Conservation (phyloP, 2,113 vertebrate genomes). For the Cyanoramphus novaezelandiae region DNA sequence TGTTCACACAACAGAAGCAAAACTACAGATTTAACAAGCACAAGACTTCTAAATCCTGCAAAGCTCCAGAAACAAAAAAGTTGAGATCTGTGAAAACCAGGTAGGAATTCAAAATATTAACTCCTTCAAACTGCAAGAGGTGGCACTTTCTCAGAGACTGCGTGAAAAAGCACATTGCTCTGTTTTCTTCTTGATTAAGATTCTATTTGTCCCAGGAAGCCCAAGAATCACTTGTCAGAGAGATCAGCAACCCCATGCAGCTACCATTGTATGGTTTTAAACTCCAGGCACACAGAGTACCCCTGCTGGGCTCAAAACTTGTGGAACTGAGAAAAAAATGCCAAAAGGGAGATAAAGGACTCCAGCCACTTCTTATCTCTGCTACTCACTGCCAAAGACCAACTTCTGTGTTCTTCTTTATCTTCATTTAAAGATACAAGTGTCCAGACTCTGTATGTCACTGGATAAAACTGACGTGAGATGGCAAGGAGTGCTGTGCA, state of each 20-base stretch:
- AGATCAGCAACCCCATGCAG: not conserved
- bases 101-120: not conserved
- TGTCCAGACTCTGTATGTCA: not conserved
- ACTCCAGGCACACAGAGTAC: not conserved
- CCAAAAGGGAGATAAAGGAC: not conserved
- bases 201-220: not conserved
- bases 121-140: not conserved
- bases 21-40: not conserved
- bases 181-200: not conserved
- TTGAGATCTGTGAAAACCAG: not conserved
- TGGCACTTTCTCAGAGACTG: not conserved
- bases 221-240: not conserved
- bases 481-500: fast-evolving
- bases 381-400: not conserved
- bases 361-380: not conserved
- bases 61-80: not conserved
- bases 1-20: not conserved
- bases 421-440: not conserved
- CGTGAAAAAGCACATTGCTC: not conserved
- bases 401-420: not conserved
- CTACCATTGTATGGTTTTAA: not conserved
- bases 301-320: not conserved
- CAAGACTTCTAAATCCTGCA: not conserved
- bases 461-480: not conserved
- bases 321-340: not conserved